Percentiles rank a stretch among this genome's conserved stretches.
Evolutionary conservation across 2,797 vertebrate species (phyloP).

Genomic region (Rhodeus uyekii): DNA sequence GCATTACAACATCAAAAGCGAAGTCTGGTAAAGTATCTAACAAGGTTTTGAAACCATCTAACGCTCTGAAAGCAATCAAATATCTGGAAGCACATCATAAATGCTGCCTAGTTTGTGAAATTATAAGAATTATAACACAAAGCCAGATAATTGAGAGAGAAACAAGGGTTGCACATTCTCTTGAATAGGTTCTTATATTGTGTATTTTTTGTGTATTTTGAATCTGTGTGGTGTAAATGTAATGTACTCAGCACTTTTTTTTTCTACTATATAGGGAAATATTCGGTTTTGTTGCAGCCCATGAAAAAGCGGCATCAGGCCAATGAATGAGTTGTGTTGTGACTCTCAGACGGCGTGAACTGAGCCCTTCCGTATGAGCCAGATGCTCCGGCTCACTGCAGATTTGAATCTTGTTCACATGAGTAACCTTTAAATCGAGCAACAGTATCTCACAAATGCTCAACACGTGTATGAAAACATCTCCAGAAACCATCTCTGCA

Average conservation of each 20-base stretch:
- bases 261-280: too few species aligned
- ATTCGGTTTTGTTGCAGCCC: background rate
- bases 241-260: too few species aligned
- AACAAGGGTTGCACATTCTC: background rate
- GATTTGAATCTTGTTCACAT: slow-evolving; percentile 11
- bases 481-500: background rate
- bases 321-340: slow-evolving; percentile 57
- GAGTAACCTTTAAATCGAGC: background rate
- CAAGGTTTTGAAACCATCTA: background rate
- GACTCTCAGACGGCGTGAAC: slow-evolving; percentile 62
- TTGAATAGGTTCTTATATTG: background rate
- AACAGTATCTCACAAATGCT: background rate
- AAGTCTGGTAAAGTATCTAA: background rate
- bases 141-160: background rate
- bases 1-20: background rate
- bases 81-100: background rate
- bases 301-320: slow-evolving; percentile 46
- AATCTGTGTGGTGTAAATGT: background rate
- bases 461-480: background rate
- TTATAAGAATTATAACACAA: background rate
- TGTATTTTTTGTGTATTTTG: background rate
- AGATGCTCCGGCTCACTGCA: slow-evolving; percentile 36
- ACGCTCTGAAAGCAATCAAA: background rate
- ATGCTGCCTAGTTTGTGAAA: background rate
- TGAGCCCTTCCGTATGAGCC: slow-evolving; percentile 61